phyloP scores from a whole-genome alignment of 2,797 vertebrate genomes.

The Chelon auratus region DNA sequence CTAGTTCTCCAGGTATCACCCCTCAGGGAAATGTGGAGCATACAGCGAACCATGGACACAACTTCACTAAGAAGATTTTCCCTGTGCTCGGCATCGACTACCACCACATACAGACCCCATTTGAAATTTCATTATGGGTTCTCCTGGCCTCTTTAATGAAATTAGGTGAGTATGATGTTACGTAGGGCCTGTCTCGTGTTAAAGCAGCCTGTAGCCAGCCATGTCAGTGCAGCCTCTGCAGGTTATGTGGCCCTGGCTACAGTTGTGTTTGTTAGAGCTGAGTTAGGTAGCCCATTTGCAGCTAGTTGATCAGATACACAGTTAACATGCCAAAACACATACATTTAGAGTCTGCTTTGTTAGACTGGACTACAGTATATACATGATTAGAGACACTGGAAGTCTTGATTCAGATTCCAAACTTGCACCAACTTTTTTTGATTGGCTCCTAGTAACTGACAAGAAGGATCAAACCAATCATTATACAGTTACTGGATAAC shows the following conservation, averaged over 20 bases:
- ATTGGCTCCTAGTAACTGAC: not conserved
- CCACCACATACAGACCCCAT: constrained; percentile 82
- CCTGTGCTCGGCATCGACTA: constrained; percentile 91
- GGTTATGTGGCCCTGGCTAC: not conserved
- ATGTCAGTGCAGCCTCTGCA: not conserved
- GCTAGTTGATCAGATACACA: not conserved
- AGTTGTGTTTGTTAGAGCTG: not conserved
- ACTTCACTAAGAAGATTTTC: constrained; percentile 84
- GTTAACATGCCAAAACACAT: not conserved
- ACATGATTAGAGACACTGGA: too few species aligned
- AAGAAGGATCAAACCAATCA: too few species aligned
- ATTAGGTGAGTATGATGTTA: constrained; percentile 86
- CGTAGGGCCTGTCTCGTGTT: too few species aligned
- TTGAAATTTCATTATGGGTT: constrained; percentile 94
- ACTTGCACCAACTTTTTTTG: not conserved
- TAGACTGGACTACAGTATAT: not conserved
- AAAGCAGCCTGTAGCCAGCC: not conserved
- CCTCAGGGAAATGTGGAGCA: fast-evolving
- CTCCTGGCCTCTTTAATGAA: constrained; percentile 97
- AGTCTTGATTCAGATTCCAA: not conserved
- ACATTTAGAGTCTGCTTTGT: not conserved
- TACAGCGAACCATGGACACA: fast-evolving
- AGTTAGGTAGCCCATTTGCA: not conserved
- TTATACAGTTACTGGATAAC: not conserved
- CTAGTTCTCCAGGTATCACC: constrained; percentile 61